Conservation (phyloP, 2,888 invertebrate species). For the Chironomus tentans region DNA sequence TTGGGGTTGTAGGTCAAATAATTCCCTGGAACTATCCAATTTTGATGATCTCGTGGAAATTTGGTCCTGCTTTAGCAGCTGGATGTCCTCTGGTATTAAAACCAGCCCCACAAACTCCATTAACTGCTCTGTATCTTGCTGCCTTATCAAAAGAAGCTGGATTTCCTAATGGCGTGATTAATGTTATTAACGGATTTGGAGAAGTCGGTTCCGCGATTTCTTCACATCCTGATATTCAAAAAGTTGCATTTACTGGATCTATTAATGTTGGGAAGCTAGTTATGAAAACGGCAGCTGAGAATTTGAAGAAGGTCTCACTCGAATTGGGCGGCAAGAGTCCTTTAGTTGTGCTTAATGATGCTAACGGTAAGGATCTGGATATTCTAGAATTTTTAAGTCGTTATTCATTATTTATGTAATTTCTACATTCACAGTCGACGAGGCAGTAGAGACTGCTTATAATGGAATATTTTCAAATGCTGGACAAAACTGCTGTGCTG, state of each 20-base stretch:
- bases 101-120: conserved; percentile 69
- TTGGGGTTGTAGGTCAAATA: conserved; percentile 84
- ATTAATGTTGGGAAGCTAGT: conserved; percentile 81
- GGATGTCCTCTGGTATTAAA: conserved; percentile 96
- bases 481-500: conserved; percentile 97
- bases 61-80: conserved; percentile 94
- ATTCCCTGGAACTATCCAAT: conserved; percentile 98
- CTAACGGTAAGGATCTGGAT: conserved; percentile 56
- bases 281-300: conserved; percentile 83
- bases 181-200: conserved; percentile 67
- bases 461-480: conserved; percentile 90
- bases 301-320: conserved; percentile 89
- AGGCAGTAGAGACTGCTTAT: conserved; percentile 73
- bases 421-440: conserved; percentile 50
- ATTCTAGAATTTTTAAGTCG: too few relatives aligned
- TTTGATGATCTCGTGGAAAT: conserved; percentile 99
- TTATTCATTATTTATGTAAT: too few relatives aligned
- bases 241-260: conserved; percentile 94
- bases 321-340: conserved; percentile 96
- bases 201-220: conserved; percentile 80
- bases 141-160: conserved; percentile 85
- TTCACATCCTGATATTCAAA: conserved; percentile 74
- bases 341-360: conserved; percentile 85
- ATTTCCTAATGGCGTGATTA: conserved; percentile 89
- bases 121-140: conserved; percentile 92